Conservation (phyloP, 2,797 vertebrate genomes). For the Todus mexicanus region DNA sequence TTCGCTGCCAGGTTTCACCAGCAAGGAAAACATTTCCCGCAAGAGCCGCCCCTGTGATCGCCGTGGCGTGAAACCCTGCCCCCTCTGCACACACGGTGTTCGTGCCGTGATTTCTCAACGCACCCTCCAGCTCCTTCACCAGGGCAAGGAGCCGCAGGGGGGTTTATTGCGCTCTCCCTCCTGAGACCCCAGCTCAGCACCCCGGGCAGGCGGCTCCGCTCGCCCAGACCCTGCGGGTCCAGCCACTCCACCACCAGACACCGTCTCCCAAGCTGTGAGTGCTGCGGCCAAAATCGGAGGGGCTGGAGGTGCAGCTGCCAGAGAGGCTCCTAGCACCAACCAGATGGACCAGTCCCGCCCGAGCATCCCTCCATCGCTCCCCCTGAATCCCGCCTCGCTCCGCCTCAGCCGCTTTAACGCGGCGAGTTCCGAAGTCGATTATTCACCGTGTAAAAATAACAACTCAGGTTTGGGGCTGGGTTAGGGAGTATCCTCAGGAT, state of each 20-base stretch:
- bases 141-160: background rate
- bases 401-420: background rate
- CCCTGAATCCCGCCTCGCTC: background rate
- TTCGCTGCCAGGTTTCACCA: slow-evolving; percentile 7
- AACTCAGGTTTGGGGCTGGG: background rate
- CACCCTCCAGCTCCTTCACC: rapidly evolving
- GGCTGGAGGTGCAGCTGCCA: rapidly evolving
- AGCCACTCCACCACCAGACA: background rate
- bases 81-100: rapidly evolving
- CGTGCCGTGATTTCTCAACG: rapidly evolving
- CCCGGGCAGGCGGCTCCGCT: background rate
- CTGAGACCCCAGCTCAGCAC: background rate
- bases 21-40: background rate
- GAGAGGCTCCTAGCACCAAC: background rate
- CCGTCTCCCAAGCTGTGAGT: rapidly evolving
- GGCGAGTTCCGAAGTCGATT: background rate
- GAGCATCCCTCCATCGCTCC: background rate
- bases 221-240: rapidly evolving
- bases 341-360: rapidly evolving
- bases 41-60: background rate
- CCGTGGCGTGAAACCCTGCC: background rate
- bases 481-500: background rate
- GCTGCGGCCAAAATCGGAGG: background rate
- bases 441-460: background rate
- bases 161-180: background rate